Conservation (phyloP, 1,140 invertebrate species). For the Cydia pomonella region DNA sequence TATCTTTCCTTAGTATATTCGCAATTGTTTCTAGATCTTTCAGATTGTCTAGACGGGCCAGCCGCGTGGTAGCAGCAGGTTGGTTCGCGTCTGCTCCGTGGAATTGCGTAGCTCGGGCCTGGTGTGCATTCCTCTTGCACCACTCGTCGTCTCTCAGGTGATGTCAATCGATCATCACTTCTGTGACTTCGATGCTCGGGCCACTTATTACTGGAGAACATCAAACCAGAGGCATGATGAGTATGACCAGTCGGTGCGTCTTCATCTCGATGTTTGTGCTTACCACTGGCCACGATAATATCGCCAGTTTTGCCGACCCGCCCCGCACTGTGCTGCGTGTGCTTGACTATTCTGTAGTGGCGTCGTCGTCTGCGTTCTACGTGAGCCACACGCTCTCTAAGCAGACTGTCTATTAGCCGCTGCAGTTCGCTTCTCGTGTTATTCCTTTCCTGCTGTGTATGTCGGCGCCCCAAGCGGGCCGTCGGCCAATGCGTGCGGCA, state of each 20-base stretch:
- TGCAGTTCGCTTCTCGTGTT: constrained; percentile 65
- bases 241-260: constrained; percentile 44
- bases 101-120: constrained; percentile 56
- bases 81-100: constrained; percentile 49
- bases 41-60: constrained; percentile 43
- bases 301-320: constrained; percentile 72
- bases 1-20: constrained; percentile 37
- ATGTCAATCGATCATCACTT: constrained; percentile 53
- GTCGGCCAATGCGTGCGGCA: constrained; percentile 75
- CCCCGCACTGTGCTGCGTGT: constrained; percentile 66
- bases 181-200: constrained; percentile 46
- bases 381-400: constrained; percentile 69
- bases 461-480: constrained; percentile 60
- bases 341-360: constrained; percentile 73
- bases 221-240: constrained; percentile 48
- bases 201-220: constrained; percentile 44
- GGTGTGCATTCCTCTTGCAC: constrained; percentile 55
- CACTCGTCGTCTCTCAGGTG: constrained; percentile 42
- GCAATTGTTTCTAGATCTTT: not conserved
- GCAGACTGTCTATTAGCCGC: constrained; percentile 69
- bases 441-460: constrained; percentile 60
- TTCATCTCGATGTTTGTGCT: constrained; percentile 55
- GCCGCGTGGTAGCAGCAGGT: constrained; percentile 64
- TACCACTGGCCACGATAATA: constrained; percentile 73
- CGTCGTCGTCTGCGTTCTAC: constrained; percentile 66